A percentile compares a stretch with the other conserved stretches of the same genome.
Conservation (phyloP, 2,888 invertebrate genomes). For the Laspeyria flexula region DNA sequence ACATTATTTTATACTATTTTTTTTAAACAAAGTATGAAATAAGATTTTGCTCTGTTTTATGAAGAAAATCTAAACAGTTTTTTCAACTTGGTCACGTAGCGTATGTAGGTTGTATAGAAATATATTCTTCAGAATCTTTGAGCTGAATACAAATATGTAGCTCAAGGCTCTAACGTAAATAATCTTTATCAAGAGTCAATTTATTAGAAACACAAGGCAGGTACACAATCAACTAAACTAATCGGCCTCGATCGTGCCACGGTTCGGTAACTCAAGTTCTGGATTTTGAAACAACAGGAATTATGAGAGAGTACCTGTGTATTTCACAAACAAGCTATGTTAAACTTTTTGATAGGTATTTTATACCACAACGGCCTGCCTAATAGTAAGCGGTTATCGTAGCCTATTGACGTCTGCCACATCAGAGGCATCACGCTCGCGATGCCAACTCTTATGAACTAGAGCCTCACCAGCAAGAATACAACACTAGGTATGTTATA, state of each 20-base stretch:
- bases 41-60: no score
- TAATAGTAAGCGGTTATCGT: neutral
- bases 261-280: constrained; percentile 18
- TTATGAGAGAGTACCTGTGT: neutral
- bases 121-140: neutral
- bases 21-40: no score
- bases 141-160: neutral
- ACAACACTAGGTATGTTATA: no score
- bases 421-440: no score
- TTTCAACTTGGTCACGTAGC: no score
- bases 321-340: no score
- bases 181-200: constrained; percentile 1
- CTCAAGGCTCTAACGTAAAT: neutral
- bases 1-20: no score
- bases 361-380: no score
- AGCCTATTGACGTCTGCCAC: no score
- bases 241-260: constrained; percentile 28
- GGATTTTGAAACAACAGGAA: neutral
- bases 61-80: neutral
- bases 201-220: constrained; percentile 24
- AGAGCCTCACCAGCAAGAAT: no score
- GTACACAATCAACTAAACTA: constrained; percentile 33
- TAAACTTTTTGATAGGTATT: neutral
- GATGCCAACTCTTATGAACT: no score
- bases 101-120: no score